Base-by-base conservation (phyloP, 2,888 invertebrate genomes). In the Drosophila sordidula region DNA sequence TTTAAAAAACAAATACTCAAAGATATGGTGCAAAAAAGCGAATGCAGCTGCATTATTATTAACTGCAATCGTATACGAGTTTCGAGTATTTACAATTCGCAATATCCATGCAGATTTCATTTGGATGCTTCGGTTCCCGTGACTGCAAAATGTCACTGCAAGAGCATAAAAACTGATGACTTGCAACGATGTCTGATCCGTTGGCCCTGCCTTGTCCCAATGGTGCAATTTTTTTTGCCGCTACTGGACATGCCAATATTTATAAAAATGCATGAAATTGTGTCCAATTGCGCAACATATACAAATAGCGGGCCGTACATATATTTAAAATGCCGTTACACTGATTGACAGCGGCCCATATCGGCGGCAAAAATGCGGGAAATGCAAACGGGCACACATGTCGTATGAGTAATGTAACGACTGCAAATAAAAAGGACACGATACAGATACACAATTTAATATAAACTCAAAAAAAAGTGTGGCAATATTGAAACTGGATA, bases 81-180 rank as follows among this genome's bases (percentile, higher is more conserved):
- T 44, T 34, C 34, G 49, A 34, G 45, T 66, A 61, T 69, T 58
- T 61, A 51, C 54, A 69, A 74, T 76, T 63, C 29, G 42, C 75
- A 75, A 77, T 78, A 74, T 58, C 39, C 56, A 80, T 78, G 64
- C 69, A 69, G 62, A 66, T 75, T 73, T n/a, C 8, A 36, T 49
- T 25, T 61, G 51, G 11, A 49, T 22, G 29, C 16, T 18, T n/a
- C 51, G 38, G 44, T 14, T 47, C 16, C 22, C 29, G 57, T 59
- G 67, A 70, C 71, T 76, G 74, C 57, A 45, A 68, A 78, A 84
- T 83, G 82, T 76, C 85, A 85, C 85, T 78, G 82, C 78, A 78
- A 59, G 42, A 66, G 68, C 68, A 89, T 89, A 88, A 85, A 88
- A 88, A 78, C 70, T 87, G 87, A 85, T 87, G 84, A 89, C 85